Base-by-base conservation (phyloP, 2,113 vertebrate species). In the Psettodes erumei region DNA sequence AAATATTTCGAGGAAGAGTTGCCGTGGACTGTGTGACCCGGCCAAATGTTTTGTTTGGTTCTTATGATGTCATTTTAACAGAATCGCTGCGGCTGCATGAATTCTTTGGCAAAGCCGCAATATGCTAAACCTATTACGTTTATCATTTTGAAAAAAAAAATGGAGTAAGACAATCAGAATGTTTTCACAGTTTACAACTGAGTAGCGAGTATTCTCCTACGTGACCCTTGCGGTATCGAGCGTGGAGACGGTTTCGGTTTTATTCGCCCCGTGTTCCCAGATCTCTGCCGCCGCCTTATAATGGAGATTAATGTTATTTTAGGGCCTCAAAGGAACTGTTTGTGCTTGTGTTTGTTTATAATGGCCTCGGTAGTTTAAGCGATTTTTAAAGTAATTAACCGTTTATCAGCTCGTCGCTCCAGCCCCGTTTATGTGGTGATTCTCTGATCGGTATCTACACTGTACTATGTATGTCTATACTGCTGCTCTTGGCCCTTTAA, bases 211-310 rank as follows among this genome's bases (percentile, higher is more conserved):
- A 37, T 15, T 54, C 28, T 51, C n/a, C 8, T n/a, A 8, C 5
- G 0, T 11, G 47, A 33, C 25, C 10, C 23, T 47, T 56, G 66
- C 60, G 56, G 55, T 78, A 21, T 70, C 13, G 32, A 18, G 32
- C 32, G 2, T 18, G 28, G 51, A 43, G 63, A 27, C 11, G 8
- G 30, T 86, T 83, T 78, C 61, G 33, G 10, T 81, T 77, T 74
- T 23, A 35, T 45, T 73, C 61, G 13, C n/a, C 38, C 1, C 3
- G 27, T 23, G 37, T 55, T 81, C 60, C 65, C 4, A 32, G 45
- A 58, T 65, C 40, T 33, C 45, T 27, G 21, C 45, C 8, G 10
- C 9, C 6, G 1, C 63, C 28, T 55, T 21, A 21, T 10, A 38
- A 13, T 30, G 25, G 63, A 68, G 15, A 12, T 75, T 6, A 21